Evolutionary conservation across 2,888 invertebrate species (phyloP).

Genomic region (Neuroscelio doddi): DNA sequence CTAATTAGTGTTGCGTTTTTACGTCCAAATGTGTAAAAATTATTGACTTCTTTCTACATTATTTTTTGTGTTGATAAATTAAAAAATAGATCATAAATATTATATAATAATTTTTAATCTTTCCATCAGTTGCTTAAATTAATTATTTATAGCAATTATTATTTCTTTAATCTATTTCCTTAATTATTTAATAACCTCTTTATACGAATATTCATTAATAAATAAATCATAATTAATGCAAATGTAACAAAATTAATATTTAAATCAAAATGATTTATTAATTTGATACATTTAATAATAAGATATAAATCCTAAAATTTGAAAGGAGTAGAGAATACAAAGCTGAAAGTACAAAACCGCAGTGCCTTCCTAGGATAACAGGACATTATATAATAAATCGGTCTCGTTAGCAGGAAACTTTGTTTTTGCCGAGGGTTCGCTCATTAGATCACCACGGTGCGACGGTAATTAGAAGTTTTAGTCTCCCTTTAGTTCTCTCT

Average conservation of each 20-base stretch:
- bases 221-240: not conserved
- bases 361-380: conserved; percentile 51
- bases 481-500: conserved; percentile 49
- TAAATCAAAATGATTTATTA: too few relatives aligned
- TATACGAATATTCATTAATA: too few relatives aligned
- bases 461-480: conserved; percentile 68
- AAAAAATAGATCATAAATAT: too few relatives aligned
- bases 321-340: conserved; percentile 20
- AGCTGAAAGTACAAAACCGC: conserved; percentile 44
- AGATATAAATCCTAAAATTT: conserved; percentile 25
- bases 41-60: conserved; percentile 48
- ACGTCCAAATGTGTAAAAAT: conserved; percentile 53
- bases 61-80: too few relatives aligned
- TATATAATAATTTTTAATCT: too few relatives aligned
- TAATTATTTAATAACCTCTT: too few relatives aligned
- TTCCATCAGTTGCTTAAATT: too few relatives aligned
- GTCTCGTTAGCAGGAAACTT: conserved; percentile 67
- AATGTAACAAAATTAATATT: conserved; percentile 6
- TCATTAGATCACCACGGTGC: conserved; percentile 66
- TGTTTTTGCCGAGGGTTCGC: conserved; percentile 63
- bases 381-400: conserved; percentile 66
- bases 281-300: conserved; percentile 20
- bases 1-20: conserved; percentile 53
- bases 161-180: too few relatives aligned
- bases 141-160: too few relatives aligned